Evolutionary conservation across 2,888 invertebrate genomes (phyloP).

Genomic region (Rhogogaster chlorosoma): DNA sequence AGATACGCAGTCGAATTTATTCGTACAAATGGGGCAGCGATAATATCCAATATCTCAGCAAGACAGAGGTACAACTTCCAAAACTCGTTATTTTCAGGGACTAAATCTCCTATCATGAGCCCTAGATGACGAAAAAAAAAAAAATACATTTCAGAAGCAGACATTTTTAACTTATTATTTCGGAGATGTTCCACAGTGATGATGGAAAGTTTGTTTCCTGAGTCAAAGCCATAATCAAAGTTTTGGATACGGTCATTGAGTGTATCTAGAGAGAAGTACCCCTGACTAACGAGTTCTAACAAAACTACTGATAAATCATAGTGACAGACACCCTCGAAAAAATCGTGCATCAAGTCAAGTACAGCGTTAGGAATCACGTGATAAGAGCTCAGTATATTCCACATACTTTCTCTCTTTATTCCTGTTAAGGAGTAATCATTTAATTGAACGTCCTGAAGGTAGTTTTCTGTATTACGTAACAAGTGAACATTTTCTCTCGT

Average conservation of each 20-base stretch:
- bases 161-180: constrained; percentile 55
- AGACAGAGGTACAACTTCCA: constrained; percentile 52
- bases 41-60: constrained; percentile 50
- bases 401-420: constrained; percentile 55
- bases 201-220: constrained; percentile 43
- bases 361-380: constrained; percentile 51
- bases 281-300: constrained; percentile 43
- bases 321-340: constrained; percentile 57
- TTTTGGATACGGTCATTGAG: constrained; percentile 45
- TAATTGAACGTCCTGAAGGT: constrained; percentile 52
- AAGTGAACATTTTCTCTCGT: constrained; percentile 48
- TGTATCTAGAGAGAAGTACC: constrained; percentile 45
- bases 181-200: constrained; percentile 50
- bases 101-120: constrained; percentile 52
- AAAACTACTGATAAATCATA: constrained; percentile 53
- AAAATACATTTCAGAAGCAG: constrained; percentile 57
- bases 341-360: constrained; percentile 56
- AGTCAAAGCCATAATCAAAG: constrained; percentile 49
- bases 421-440: constrained; percentile 57
- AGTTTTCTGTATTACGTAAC: constrained; percentile 54
- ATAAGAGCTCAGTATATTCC: constrained; percentile 52
- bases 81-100: constrained; percentile 47
- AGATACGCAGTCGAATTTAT: too few species aligned
- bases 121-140: too few species aligned
- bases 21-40: constrained; percentile 45